These are phyloP conservation scores for Hemithea aestivaria DNA, from an alignment of 2,888 invertebrate genomes.

Conservation along the genomic window DNA sequence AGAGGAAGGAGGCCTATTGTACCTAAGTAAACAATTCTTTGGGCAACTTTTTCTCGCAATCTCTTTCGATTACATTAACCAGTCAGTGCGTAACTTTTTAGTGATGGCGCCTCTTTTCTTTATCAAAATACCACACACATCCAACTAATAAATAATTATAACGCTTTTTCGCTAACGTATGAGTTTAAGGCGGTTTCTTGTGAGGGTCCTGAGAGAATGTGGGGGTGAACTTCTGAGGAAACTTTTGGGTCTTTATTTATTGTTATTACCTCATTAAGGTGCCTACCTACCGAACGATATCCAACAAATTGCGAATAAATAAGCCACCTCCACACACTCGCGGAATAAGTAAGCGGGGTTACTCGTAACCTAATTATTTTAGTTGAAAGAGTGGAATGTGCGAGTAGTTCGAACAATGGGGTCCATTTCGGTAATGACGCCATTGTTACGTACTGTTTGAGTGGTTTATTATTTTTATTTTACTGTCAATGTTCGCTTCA, in stretches of 20 bases:
- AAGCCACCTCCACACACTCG: constrained; percentile 57
- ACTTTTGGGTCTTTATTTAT: constrained; percentile 79
- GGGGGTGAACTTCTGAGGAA: constrained; percentile 66
- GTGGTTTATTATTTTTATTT: no score
- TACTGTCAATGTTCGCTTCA: no score
- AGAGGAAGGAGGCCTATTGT: no score
- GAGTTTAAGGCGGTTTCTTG: constrained; percentile 64
- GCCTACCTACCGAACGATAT: constrained; percentile 74
- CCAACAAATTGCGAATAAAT: constrained; percentile 77
- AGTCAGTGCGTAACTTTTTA: no score
- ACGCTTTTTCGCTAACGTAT: constrained; percentile 59
- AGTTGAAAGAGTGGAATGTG: constrained; percentile 11
- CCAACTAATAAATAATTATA: constrained; percentile 54
- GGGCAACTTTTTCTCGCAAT: no score
- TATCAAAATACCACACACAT: constrained; percentile 27
- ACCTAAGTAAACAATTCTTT: no score
- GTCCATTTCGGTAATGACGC: constrained; percentile 22
- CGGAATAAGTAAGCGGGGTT: constrained; percentile 53
- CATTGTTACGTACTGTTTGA: no score
- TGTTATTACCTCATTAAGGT: constrained; percentile 79
- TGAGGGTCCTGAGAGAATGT: constrained; percentile 57
- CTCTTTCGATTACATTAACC: no score
- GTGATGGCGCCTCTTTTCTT: constrained; percentile 9
- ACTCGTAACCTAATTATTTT: constrained; percentile 47
- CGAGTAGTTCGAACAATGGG: constrained; percentile 23